These are phyloP conservation scores for Mormyrus hasselquistii DNA, from an alignment of 2,797 vertebrate genomes.

Conservation along the genomic window DNA sequence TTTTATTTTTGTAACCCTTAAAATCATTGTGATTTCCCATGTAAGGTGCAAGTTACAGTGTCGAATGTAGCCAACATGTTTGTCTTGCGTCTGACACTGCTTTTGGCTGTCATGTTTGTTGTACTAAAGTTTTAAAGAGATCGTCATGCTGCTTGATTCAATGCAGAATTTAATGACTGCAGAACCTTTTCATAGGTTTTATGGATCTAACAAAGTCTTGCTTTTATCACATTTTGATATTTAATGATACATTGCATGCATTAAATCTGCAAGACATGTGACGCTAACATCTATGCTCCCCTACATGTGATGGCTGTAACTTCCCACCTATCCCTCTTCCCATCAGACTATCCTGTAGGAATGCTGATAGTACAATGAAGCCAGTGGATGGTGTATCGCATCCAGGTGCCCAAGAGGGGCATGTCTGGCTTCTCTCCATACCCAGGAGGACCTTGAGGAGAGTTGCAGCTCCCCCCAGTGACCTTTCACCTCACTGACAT, in stretches of 20 bases:
- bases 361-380: conserved; percentile 62
- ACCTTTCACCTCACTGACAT: conserved; percentile 53
- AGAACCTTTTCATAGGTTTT: neutral
- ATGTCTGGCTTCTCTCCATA: conserved; percentile 50
- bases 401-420: conserved; percentile 55
- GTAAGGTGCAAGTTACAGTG: neutral
- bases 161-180: neutral
- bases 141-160: neutral
- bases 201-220: neutral
- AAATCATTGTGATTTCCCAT: neutral
- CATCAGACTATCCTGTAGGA: conserved; percentile 40
- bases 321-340: neutral
- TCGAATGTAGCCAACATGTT: neutral
- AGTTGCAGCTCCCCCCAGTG: conserved; percentile 38
- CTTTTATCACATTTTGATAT: neutral
- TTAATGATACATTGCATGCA: neutral
- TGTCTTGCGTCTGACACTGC: neutral
- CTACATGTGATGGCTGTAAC: neutral
- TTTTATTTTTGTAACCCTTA: neutral
- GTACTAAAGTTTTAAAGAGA: neutral
- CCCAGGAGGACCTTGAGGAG: conserved; percentile 49
- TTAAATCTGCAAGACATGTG: neutral
- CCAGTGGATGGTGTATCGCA: conserved; percentile 39
- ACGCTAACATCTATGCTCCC: neutral
- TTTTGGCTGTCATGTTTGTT: neutral